These are phyloP conservation scores for Phymorhynchus buccinoides DNA, from an alignment of 1,140 invertebrate species.

Conservation along the genomic window DNA sequence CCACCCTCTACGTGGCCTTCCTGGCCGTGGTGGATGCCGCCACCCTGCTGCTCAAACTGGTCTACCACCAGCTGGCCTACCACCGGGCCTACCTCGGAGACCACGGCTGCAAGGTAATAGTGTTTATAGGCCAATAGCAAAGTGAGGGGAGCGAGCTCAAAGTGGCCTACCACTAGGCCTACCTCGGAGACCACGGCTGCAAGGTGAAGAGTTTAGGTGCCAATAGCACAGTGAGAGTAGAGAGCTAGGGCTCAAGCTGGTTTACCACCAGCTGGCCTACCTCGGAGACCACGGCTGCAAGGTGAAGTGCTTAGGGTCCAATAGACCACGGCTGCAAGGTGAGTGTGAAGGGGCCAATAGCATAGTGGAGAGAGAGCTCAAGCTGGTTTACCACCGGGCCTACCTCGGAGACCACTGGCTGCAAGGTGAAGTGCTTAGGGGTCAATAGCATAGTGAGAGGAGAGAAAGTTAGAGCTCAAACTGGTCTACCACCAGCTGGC, in stretches of 20 bases:
- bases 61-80: slow-evolving; percentile 46
- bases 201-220: too few species aligned
- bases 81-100: slow-evolving; percentile 47
- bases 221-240: too few species aligned
- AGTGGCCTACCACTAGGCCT: slow-evolving; percentile 42
- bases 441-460: too few species aligned
- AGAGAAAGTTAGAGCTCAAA: slow-evolving; percentile 37
- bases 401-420: slow-evolving; percentile 49
- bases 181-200: slow-evolving; percentile 51
- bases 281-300: slow-evolving; percentile 52
- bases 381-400: slow-evolving; percentile 42
- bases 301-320: too few species aligned
- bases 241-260: slow-evolving; percentile 51
- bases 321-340: too few species aligned
- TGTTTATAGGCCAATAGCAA: too few species aligned
- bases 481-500: slow-evolving; percentile 46
- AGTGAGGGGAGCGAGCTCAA: too few species aligned
- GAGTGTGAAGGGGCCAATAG: too few species aligned
- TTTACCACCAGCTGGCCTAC: slow-evolving; percentile 46
- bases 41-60: slow-evolving; percentile 51
- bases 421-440: too few species aligned
- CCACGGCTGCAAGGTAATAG: slow-evolving; percentile 48
- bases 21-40: slow-evolving; percentile 54
- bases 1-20: slow-evolving; percentile 56
- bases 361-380: too few species aligned